Evolutionary conservation across 2,113 vertebrate genomes (phyloP).

Genomic region (Cranoglanis bouderius): DNA sequence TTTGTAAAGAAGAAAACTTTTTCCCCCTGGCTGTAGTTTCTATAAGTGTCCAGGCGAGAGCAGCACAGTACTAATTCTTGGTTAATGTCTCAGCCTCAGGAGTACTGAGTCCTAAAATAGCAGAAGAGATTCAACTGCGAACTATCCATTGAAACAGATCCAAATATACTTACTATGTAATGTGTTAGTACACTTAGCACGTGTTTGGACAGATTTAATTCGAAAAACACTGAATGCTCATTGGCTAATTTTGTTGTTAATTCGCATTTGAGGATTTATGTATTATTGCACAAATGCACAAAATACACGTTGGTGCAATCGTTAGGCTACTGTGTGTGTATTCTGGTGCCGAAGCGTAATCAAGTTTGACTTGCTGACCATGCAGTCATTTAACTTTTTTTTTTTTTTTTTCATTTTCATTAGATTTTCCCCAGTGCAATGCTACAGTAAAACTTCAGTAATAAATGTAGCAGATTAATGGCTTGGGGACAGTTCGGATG

Average conservation of each 20-base stretch:
- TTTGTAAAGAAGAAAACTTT: background rate
- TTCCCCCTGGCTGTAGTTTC: background rate
- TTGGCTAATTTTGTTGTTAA: background rate
- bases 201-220: background rate
- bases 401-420: background rate
- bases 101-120: background rate
- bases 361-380: background rate
- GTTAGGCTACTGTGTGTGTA: background rate
- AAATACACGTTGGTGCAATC: background rate
- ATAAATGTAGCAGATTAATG: background rate
- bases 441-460: background rate
- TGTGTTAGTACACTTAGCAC: background rate
- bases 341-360: background rate
- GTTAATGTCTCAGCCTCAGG: background rate
- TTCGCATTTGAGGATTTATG: background rate
- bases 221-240: background rate
- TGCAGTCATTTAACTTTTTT: background rate
- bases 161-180: background rate
- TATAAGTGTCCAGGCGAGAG: slow-evolving; percentile 2
- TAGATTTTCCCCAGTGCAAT: background rate
- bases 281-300: background rate
- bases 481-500: background rate
- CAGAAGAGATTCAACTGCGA: background rate
- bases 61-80: slow-evolving; percentile 11
- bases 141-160: background rate